Base-by-base conservation (phyloP, 2,888 invertebrate genomes). In the Torymus auratus region DNA sequence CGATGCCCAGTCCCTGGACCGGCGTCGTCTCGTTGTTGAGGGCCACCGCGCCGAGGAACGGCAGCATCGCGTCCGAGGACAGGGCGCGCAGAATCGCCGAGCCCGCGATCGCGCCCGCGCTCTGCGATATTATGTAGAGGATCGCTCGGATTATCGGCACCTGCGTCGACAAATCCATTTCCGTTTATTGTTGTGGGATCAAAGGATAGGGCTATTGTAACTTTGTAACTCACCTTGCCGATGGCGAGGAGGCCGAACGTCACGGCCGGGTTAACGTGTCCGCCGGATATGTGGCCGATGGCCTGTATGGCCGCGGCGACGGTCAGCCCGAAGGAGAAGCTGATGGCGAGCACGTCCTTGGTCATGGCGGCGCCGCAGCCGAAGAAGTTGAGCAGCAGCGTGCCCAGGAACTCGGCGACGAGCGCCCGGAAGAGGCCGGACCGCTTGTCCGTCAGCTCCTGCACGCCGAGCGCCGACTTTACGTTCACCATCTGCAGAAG, bases 211-310 rank as follows among this genome's bases (percentile, higher is more conserved):
- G 14, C 15, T n/a, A n/a, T n/a, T n/a, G n/a, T n/a, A n/a, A 23
- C 61, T n/a, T n/a, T 58, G 15, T 1, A 17, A 14, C 41, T 67
- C 85, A 90, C 95, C 87, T 96, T 95, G 11, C 97, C 96, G 11
- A 95, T 94, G 13, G 95, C 94, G 74, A 96, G 91, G 91, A 98
- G 93, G 1, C 96, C 97, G 17, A 93, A 90, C 4, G 98, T 98
- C 61, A 98, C 97, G 0, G 98, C 98, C 1, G 98, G 98, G 93
- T 98, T 98, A 82, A 98, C 93, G 91, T 98, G 98, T 12, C 96
- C 97, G 2, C 98, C 97, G 79, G 97, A 97, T 73, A 97, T 93
- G 91, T 97, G 96, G 3, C 96, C 97, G 85, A 97, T 93, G 71
- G 95, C 95, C 91, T 96, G 96, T 53, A 96, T 96, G 85, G 95